phyloP scores from a whole-genome alignment of 2,113 vertebrate species.

The Brienomyrus brachyistius region DNA sequence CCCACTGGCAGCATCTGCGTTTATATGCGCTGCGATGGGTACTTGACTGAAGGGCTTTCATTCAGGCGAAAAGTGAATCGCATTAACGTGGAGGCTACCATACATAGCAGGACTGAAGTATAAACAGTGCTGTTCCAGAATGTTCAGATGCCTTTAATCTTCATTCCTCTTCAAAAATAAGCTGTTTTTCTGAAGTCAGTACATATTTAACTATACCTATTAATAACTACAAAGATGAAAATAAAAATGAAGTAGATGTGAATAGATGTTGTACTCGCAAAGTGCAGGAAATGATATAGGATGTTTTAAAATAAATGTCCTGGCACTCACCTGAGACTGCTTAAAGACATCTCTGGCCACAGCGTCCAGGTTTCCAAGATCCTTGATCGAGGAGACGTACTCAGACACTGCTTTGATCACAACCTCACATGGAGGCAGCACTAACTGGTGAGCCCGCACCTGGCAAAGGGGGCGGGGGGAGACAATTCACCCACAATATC shows the following conservation, averaged over 20 bases:
- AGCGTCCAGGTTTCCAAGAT: constrained; percentile 73
- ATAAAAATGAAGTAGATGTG: neutral
- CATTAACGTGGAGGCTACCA: neutral
- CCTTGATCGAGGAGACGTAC: constrained; percentile 81
- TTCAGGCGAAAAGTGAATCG: neutral
- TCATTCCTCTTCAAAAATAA: neutral
- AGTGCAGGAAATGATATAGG: neutral
- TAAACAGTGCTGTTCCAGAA: neutral
- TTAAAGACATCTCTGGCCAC: constrained; percentile 88
- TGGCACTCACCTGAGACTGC: constrained; percentile 74
- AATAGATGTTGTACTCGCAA: neutral
- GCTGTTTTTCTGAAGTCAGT: neutral
- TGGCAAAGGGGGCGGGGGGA: constrained; percentile 28
- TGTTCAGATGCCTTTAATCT: neutral
- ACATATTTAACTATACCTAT: neutral
- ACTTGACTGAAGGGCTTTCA: neutral
- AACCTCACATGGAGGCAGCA: constrained; percentile 84
- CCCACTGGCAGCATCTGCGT: neutral
- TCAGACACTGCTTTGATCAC: constrained; percentile 88
- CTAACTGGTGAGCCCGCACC: constrained; percentile 84
- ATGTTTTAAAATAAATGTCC: neutral
- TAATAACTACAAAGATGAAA: neutral
- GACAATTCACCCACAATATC: neutral
- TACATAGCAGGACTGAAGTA: neutral
- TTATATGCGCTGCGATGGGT: neutral